Evolutionary conservation across 2,888 invertebrate genomes (phyloP), one percentile per base, ranked within the genome.

Genomic region (Oscheius sp.): DNA sequence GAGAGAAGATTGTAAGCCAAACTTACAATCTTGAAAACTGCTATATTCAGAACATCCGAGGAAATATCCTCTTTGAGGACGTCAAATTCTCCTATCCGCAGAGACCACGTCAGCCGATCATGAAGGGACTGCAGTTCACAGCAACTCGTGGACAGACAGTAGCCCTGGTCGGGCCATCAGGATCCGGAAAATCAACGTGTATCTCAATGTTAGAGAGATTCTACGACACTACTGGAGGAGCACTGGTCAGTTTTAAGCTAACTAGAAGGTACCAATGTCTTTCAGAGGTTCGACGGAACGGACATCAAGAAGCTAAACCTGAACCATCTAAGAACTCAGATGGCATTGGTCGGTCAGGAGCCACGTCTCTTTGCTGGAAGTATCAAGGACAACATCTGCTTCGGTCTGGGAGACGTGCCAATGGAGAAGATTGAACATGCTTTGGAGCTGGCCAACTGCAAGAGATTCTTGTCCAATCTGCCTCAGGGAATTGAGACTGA

Each of bases 311-410:
- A 93, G 37, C 89, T 94, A 84, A 93, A 93, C 0, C 87, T 94
- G 33, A 87, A 92, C 0, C 93, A 93, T 74, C 90, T 94, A 10
- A 92, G 96, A 75, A 92, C 93, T 57, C 93, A 94, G 80, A 92
- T 96, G 79, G 95, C 95, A 1, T 93, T 96, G 77, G 96, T 96
- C 1, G 94, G 95, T 2, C 96, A 96, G 90, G 96, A 96, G 87
- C 96, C 96, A 0, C 93, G 94, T 1, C 91, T 96, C 0, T 96
- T 96, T 90, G 76, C 75, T n/a, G 79, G 79, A 68, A 79, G 77
- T 0, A 79, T 79, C 74, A 92, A 92, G 0, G 94, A 96, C 81
- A 96, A 96, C 90, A 95, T 96, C 80, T 94, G 94, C 0, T 96
- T 96, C 88, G 96, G 96, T 53, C 58, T 84, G 70, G 81, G 78